Evolutionary conservation across 2,888 invertebrate species (phyloP), one percentile per base, ranked within the genome.

Genomic region (Brachyptera putata): DNA sequence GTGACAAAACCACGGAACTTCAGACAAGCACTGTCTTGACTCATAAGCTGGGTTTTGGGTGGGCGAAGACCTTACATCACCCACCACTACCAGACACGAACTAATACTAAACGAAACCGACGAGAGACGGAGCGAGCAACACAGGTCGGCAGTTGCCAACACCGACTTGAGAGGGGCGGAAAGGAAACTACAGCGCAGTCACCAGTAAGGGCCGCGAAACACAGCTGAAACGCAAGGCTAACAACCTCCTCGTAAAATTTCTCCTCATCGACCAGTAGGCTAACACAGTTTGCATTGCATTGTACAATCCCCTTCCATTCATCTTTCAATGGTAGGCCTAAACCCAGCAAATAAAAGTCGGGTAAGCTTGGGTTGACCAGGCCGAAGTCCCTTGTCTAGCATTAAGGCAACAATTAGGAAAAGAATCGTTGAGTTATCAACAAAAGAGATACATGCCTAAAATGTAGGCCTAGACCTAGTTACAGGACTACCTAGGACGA

Each of bases 171-270:
- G 53, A 53, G 26, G 30, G 26, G 53, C n/a, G 24, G 30, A 57
- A 34, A 53, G 39, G 43, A 34, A 21, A 57, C 50, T 50, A 41
- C 58, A 61, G 64, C 65, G 62, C 67, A 65, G 63, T 70, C 67
- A 67, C 68, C 63, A 68, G 66, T 67, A 65, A 67, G 66, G 67
- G 64, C 66, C 63, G 69, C 69, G 69, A 68, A 67, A 67, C 66
- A 67, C 64, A 21, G 1, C n/a, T n/a, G n/a, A n/a, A n/a, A n/a
- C 18, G 46, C 22, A 46, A 46, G 46, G 46, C 46, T 39, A 46
- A 24, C 46, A 46, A 46, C 46, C 46, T 46, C 24, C 22, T 46
- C 7, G 22, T 46, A 24, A 16, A 46, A 22, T 46, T 46, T 46
- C 46, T 46, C 46, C 3, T 2, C 41, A 14, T 41, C 41, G 5